Evolutionary conservation across 2,888 invertebrate genomes (phyloP).

Genomic region (Orchesellides sinensis): DNA sequence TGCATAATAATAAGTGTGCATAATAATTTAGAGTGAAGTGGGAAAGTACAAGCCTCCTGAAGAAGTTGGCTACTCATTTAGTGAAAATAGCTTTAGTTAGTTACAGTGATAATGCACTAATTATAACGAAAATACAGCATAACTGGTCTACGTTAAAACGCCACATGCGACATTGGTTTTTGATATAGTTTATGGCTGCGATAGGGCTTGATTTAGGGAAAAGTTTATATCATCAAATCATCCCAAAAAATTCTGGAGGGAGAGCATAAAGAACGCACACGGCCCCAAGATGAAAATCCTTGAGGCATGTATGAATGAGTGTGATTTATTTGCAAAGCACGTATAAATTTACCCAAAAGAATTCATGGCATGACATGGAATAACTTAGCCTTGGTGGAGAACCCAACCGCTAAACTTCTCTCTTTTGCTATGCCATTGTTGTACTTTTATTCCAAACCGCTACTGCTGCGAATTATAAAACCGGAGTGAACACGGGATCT

Average conservation of each 20-base stretch:
- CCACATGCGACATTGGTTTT: neutral
- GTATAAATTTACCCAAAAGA: constrained; percentile 15
- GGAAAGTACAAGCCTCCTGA: too few relatives aligned
- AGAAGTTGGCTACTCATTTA: too few relatives aligned
- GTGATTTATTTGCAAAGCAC: constrained; percentile 56
- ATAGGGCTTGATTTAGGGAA: neutral
- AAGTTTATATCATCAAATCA: constrained; percentile 7
- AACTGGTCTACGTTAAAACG: neutral
- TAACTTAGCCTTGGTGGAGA: neutral
- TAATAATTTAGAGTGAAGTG: too few relatives aligned
- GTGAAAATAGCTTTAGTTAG: too few relatives aligned
- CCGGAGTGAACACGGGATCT: too few relatives aligned
- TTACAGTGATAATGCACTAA: too few relatives aligned
- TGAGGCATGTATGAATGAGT: constrained; percentile 35
- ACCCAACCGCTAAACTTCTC: neutral
- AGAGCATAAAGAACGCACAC: neutral
- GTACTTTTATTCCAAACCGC: neutral
- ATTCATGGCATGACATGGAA: constrained; percentile 19
- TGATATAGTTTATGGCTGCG: neutral
- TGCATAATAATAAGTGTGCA: too few relatives aligned
- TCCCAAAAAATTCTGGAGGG: constrained; percentile 27
- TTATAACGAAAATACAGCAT: neutral
- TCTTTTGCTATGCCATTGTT: too few relatives aligned
- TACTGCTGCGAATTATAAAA: too few relatives aligned
- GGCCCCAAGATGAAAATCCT: constrained; percentile 21